Conservation (phyloP, 2,797 vertebrate species). For the Takifugu rubripes region DNA sequence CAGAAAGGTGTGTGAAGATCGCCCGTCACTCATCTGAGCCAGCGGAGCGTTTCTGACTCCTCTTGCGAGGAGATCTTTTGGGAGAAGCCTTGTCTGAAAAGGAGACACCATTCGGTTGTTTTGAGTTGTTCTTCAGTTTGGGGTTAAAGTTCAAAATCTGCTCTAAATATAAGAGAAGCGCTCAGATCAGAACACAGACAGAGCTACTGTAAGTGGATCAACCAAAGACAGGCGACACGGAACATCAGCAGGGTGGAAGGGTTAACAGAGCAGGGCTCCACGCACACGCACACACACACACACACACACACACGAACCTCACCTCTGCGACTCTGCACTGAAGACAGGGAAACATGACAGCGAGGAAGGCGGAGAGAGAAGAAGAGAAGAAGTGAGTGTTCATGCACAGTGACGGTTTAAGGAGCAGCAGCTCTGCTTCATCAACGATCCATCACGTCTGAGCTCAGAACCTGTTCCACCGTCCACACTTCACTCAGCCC, state of each 20-base stretch:
- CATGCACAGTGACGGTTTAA: conserved; percentile 36
- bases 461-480: no score
- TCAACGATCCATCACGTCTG: no score
- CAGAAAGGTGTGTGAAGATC: neutral
- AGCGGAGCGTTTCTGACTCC: conserved; percentile 92
- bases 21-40: conserved; percentile 90
- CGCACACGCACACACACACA: neutral
- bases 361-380: conserved; percentile 52
- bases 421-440: conserved; percentile 16
- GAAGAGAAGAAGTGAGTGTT: conserved; percentile 62
- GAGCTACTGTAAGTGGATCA: no score
- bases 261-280: neutral
- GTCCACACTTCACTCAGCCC: no score
- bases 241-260: no score
- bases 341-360: conserved; percentile 77
- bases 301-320: conserved; percentile 68
- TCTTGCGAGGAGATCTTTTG: conserved; percentile 89
- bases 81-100: conserved; percentile 94
- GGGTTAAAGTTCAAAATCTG: no score
- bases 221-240: no score
- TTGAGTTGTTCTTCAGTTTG: no score
- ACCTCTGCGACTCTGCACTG: conserved; percentile 99
- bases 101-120: no score
- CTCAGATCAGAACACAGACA: no score
- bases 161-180: no score